Conservation (phyloP, 2,113 vertebrate genomes). For the Opisthocomus hoazin region DNA sequence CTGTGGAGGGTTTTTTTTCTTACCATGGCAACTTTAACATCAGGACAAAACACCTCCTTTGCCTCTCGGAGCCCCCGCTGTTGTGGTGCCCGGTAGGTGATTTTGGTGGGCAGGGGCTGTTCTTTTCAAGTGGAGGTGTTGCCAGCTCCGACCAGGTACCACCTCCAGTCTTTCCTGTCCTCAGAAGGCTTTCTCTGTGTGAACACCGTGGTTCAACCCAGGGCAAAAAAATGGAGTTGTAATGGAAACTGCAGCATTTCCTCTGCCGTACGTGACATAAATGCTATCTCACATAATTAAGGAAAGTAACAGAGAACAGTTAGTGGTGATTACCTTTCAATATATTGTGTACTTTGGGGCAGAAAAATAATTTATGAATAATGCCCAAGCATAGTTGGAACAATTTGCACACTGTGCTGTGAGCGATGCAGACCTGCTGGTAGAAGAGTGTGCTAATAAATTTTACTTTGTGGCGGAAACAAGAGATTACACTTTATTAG, state of each 20-base stretch:
- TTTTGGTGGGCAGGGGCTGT: conserved; percentile 49
- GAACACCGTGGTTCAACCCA: not conserved
- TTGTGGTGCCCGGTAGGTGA: conserved; percentile 44
- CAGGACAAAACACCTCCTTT: conserved; percentile 56
- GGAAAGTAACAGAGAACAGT: conserved; percentile 50
- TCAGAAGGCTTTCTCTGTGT: not conserved
- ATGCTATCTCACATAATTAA: conserved; percentile 51
- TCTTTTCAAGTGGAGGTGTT: conserved; percentile 56
- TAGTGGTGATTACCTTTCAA: conserved; percentile 62
- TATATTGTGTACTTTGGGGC: conserved; percentile 62
- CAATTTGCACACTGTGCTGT: conserved; percentile 34
- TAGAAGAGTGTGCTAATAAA: conserved; percentile 53
- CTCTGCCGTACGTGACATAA: conserved; percentile 42
- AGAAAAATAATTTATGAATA: conserved; percentile 66
- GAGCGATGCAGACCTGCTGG: conserved; percentile 44
- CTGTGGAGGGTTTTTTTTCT: not conserved
- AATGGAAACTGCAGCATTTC: conserved; percentile 26
- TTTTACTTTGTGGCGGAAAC: conserved; percentile 65
- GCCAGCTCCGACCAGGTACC: conserved; percentile 44
- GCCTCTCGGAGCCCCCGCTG: not conserved
- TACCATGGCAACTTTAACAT: conserved; percentile 54
- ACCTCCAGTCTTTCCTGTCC: conserved; percentile 40
- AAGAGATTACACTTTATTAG: conserved; percentile 69
- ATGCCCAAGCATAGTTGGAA: conserved; percentile 45
- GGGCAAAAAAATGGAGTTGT: not conserved